Evolutionary conservation across 2,797 vertebrate species (phyloP).

Genomic region (Scomberomorus guttatus): DNA sequence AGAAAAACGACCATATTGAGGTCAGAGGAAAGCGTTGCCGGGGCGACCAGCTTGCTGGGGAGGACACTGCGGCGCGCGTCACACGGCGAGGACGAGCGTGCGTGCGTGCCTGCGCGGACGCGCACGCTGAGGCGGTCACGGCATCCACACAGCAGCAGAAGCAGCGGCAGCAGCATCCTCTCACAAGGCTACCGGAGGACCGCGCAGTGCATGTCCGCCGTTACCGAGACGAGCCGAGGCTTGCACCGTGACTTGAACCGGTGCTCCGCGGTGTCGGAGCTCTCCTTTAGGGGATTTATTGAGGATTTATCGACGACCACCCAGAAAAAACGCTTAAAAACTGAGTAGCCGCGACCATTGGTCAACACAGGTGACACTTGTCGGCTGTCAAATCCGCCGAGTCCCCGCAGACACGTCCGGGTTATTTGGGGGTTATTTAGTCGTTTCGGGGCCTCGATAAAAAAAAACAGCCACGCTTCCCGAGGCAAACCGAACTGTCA

Average conservation of each 20-base stretch:
- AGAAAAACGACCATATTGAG: conserved; percentile 74
- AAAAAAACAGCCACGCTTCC: conserved; percentile 24
- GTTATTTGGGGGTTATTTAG: conserved; percentile 32
- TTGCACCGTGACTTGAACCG: conserved; percentile 12
- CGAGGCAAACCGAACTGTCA: conserved; percentile 36
- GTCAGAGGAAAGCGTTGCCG: conserved; percentile 84
- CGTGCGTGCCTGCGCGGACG: conserved; percentile 31
- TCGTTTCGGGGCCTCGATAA: conserved; percentile 14
- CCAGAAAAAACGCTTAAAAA: conserved; percentile 7
- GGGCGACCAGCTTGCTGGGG: conserved; percentile 78
- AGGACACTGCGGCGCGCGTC: conserved; percentile 80
- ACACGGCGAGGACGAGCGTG: conserved; percentile 58
- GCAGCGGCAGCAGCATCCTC: conserved; percentile 19
- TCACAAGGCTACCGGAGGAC: conserved; percentile 32
- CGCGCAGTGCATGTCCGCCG: conserved; percentile 34
- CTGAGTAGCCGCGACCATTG: conserved; percentile 27
- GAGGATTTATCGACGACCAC: conserved; percentile 62
- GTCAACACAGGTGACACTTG: conserved; percentile 67
- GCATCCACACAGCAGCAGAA: conserved; percentile 52
- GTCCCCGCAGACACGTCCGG: conserved; percentile 49
- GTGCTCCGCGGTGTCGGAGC: conserved; percentile 28
- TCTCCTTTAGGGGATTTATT: conserved; percentile 44
- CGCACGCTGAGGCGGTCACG: conserved; percentile 55
- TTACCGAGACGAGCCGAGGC: conserved; percentile 27
- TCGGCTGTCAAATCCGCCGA: conserved; percentile 38